phyloP scores from a whole-genome alignment of 2,888 invertebrate species.

The Eucera pruinosa region DNA sequence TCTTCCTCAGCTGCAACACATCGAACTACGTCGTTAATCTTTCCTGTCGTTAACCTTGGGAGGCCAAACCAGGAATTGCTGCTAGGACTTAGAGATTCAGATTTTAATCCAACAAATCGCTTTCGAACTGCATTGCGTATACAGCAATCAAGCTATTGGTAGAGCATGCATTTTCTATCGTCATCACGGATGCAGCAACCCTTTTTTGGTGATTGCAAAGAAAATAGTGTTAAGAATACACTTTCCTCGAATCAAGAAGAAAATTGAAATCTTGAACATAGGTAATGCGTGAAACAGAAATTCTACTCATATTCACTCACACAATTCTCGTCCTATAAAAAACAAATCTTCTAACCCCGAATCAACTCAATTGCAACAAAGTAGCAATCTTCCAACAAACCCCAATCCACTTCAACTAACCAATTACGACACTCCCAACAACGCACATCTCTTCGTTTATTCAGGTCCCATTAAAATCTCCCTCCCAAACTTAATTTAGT shows the following conservation, averaged over 20 bases:
- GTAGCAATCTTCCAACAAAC: not conserved
- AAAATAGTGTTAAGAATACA: not conserved
- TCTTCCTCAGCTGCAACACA: not conserved
- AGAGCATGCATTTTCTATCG: too few species aligned
- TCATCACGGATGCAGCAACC: not conserved
- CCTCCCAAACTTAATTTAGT: not conserved
- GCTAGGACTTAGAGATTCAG: not conserved
- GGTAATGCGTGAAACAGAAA: too few species aligned
- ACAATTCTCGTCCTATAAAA: too few species aligned
- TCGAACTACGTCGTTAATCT: not conserved
- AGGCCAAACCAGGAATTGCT: constrained; percentile 1
- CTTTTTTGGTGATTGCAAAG: not conserved
- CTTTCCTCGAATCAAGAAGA: too few species aligned
- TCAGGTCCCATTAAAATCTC: not conserved
- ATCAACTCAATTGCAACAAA: not conserved
- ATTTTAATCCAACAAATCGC: constrained; percentile 14
- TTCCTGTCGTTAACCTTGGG: constrained; percentile 10
- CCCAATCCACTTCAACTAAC: not conserved
- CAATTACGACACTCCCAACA: not conserved
- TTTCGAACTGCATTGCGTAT: not conserved
- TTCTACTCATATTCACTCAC: too few species aligned
- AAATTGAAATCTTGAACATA: too few species aligned
- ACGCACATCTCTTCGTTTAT: not conserved
- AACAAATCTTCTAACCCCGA: not conserved
- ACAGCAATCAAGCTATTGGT: too few species aligned